Conservation (phyloP, 2,797 vertebrate genomes). For the Erithacus rubecula region DNA sequence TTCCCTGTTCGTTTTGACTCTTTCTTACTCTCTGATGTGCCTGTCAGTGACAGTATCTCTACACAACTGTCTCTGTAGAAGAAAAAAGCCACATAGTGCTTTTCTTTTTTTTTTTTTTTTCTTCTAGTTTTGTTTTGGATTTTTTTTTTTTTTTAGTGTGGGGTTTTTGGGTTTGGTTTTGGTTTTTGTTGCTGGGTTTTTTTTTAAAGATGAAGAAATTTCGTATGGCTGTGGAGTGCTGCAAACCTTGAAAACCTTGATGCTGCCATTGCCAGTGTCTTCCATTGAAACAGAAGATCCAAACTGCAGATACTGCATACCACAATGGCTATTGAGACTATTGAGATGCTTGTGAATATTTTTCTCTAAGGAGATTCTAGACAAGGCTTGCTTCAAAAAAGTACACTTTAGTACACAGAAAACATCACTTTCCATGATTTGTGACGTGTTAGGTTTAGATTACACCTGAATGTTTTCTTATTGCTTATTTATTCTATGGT, state of each 20-base stretch:
- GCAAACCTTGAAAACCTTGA: background rate
- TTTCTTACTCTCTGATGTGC: constrained; percentile 75
- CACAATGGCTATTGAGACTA: background rate
- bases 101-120: background rate
- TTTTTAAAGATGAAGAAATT: background rate
- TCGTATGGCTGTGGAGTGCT: background rate
- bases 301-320: background rate
- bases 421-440: background rate
- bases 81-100: background rate
- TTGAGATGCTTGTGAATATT: background rate
- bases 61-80: constrained; percentile 68
- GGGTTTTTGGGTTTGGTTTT: background rate
- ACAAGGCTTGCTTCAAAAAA: background rate
- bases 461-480: background rate
- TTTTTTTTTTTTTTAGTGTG: no score
- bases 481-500: background rate
- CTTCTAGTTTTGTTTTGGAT: background rate
- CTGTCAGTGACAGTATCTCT: constrained; percentile 80
- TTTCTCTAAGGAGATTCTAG: background rate
- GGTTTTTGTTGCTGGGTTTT: no score
- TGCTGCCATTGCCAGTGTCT: background rate
- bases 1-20: background rate
- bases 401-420: background rate
- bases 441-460: background rate
- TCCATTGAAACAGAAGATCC: background rate